Base-by-base conservation (phyloP, 2,113 vertebrate genomes). In the Enhydra lutris region DNA sequence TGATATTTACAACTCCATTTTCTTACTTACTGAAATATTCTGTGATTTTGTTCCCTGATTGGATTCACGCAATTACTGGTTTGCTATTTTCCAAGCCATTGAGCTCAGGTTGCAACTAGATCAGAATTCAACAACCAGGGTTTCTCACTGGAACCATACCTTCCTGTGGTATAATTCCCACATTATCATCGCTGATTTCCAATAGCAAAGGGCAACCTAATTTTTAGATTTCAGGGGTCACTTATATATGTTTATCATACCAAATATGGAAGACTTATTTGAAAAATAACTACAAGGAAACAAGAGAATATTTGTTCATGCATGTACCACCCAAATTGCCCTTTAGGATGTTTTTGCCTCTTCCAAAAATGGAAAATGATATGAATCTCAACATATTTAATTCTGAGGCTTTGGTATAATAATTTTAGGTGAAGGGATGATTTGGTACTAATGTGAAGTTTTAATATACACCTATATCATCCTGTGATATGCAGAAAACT, bases 51-150 rank as follows among this genome's bases (percentile, higher is more conserved):
- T 98, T 98, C 98, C 97, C 0, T 98, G 98, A 98, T 98, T 99
- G 97, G 98, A 99, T 98, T 99, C 98, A 98, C 97, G 97, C 98
- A 98, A 98, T 99, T 98, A 98, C 98, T 97, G 98, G 98, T 97
- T 98, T 0, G 57, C 98, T 98, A 98, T 98, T 98, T 98, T 98
- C 98, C 94, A 98, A 98, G 97, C 98, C 98, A 98, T 98, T 98
- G 98, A 98, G 97, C 92, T 97, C 98, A 42, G 97, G 98, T 98
- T 98, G 97, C 95, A 98, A 91, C 81, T 82, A 98, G 94, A 96
- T 96, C 97, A 98, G 97, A 98, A 98, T 97, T 97, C 52, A 81
- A 97, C 97, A 95, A 97, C 91, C 83, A 78, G 97, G 57, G 97
- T 96, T 92, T 91, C 98, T 98, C 88, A 90, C 97, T 95, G 98